phyloP scores from a whole-genome alignment of 2,113 vertebrate species.

The Grammomys surdaster region DNA sequence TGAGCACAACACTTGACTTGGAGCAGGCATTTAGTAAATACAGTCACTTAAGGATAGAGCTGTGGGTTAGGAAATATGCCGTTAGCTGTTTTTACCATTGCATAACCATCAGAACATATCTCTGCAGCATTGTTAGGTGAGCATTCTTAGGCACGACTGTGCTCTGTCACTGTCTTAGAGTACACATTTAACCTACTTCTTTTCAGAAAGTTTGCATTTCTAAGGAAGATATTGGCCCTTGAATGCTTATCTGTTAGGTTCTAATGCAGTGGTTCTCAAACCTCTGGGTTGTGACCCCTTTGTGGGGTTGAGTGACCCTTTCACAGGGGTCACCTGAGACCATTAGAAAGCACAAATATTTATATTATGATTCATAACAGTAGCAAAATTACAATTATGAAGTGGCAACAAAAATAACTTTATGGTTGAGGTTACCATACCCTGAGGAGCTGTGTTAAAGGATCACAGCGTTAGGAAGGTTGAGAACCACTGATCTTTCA shows the following conservation, averaged over 20 bases:
- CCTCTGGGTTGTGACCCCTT: not conserved
- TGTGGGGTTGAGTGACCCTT: not conserved
- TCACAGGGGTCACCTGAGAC: not conserved
- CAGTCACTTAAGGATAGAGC: not conserved
- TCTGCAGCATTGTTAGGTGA: not conserved
- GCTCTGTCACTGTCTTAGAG: not conserved
- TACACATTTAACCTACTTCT: not conserved
- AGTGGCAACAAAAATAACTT: not conserved
- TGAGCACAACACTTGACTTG: not conserved
- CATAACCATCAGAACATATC: not conserved
- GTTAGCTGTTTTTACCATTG: not conserved
- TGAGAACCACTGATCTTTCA: not conserved
- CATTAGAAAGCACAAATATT: not conserved
- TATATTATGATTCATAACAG: not conserved
- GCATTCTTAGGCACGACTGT: not conserved
- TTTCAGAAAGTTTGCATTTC: constrained; percentile 26
- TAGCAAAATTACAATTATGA: not conserved
- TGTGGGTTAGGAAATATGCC: not conserved
- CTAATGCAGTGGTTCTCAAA: not conserved
- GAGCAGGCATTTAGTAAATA: not conserved
- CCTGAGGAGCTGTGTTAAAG: not conserved
- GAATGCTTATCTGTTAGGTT: not conserved
- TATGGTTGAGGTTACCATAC: not conserved
- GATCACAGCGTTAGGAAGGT: not conserved
- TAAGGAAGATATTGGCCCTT: not conserved